Conservation (phyloP, 2,797 vertebrate species). For the Ambastaia sidthimunki region DNA sequence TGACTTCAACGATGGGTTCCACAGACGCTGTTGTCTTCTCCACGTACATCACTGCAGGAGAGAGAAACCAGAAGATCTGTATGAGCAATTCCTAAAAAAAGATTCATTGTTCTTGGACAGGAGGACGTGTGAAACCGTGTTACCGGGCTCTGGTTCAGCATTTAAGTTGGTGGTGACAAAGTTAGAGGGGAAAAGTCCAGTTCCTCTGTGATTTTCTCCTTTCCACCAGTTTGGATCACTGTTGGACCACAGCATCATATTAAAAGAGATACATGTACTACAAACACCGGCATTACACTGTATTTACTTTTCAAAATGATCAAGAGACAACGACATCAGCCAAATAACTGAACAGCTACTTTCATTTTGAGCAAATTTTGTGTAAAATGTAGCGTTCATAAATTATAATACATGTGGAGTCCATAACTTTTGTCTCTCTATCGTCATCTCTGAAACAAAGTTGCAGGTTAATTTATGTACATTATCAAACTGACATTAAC, state of each 20-base stretch:
- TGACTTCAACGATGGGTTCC: conserved; percentile 79
- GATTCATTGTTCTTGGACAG: neutral
- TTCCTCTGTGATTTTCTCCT: conserved; percentile 95
- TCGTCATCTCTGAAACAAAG: too few relatives aligned
- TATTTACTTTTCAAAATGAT: too few relatives aligned
- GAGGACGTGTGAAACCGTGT: neutral
- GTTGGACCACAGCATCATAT: conserved; percentile 46
- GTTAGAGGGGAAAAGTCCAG: conserved; percentile 96
- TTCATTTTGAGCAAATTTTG: too few relatives aligned
- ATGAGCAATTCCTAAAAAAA: neutral
- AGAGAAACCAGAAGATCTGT: conserved; percentile 9
- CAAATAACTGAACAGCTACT: too few relatives aligned
- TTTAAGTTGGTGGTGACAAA: conserved; percentile 92
- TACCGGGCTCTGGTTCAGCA: conserved; percentile 89
- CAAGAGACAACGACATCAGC: too few relatives aligned
- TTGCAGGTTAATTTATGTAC: too few relatives aligned
- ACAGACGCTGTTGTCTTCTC: conserved; percentile 80
- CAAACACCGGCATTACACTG: too few relatives aligned
- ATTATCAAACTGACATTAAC: too few relatives aligned
- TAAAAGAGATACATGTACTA: neutral
- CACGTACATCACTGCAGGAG: conserved; percentile 64
- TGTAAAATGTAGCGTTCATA: neutral
- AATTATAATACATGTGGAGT: neutral
- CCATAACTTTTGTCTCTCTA: too few relatives aligned
- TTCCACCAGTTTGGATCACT: conserved; percentile 99